Evolutionary conservation across 2,888 invertebrate genomes (phyloP), one percentile per base, ranked within the genome.

Genomic region (Plagodis dolabraria): DNA sequence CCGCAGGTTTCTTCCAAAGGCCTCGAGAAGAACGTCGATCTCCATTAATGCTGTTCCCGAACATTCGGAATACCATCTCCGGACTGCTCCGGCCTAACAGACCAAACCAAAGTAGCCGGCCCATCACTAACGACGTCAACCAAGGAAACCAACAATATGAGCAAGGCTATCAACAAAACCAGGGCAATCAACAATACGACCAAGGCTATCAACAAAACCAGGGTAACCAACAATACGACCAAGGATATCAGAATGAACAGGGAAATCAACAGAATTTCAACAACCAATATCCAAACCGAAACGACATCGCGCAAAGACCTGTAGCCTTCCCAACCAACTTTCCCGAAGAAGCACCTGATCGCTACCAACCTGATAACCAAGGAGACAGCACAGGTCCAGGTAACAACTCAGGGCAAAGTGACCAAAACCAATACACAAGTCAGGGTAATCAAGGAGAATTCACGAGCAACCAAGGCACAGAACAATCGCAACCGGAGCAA

Each of bases 241-340:
- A 59, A 34, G 47, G 44, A 6, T 40, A 48, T 10, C 57, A 44
- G 33, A 10, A 11, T 5, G 36, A 46, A 35, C 50, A 45, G 11
- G 42, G 46, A n/a, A 50, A 48, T 11, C 49, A 48, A 10, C 12
- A 52, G 10, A 10, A 40, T 40, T 40, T 10, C 40, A 40, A 40
- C 10, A 53, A 64, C 48, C 47, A 58, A 22, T 54, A 52, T 12
- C 54, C 51, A 33, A 49, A 43, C 34, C 47, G 56, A 10, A 62
- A 68, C 46, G 52, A 57, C 33, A 43, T 50, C 6, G 45, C 44
- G 0, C 63, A 60, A 33, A 57, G 61, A 42, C 64, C 68, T 6
- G 64, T 68, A 0, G 59, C 59, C 2, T 68, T 68, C 53, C 68
- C 68, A 2, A 68, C 66, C 8, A 46, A 61, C 8, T 46, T 51